These are phyloP conservation scores for Cephus spinipes DNA, from an alignment of 2,888 invertebrate species.

Conservation along the genomic window DNA sequence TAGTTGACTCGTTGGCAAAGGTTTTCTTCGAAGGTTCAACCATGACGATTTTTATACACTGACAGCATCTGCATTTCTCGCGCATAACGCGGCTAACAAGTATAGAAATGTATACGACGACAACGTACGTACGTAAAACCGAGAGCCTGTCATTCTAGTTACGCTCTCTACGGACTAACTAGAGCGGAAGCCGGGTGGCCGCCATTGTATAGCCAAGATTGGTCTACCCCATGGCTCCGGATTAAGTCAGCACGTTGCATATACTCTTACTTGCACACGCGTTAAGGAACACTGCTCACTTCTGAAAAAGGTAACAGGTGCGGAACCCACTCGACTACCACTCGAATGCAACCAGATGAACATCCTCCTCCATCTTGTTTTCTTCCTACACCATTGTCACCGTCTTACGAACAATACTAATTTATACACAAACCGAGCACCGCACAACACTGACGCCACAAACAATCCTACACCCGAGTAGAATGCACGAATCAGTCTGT, in stretches of 20 bases:
- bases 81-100: slow-evolving; percentile 26
- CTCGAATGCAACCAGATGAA: background rate
- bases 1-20: background rate
- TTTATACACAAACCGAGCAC: slow-evolving; percentile 35
- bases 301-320: slow-evolving; percentile 55
- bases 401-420: slow-evolving; percentile 42
- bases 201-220: slow-evolving; percentile 46
- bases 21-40: background rate
- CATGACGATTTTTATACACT: background rate
- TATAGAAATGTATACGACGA: slow-evolving; percentile 8
- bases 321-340: slow-evolving; percentile 24
- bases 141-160: slow-evolving; percentile 47
- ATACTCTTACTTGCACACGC: slow-evolving; percentile 10
- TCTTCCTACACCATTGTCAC: background rate
- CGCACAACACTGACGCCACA: slow-evolving; percentile 27
- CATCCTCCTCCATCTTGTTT: background rate
- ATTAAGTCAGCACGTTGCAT: slow-evolving; percentile 42
- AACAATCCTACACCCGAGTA: slow-evolving; percentile 34
- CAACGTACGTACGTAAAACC: background rate
- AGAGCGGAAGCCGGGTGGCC: slow-evolving; percentile 56
- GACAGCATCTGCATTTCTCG: slow-evolving; percentile 1
- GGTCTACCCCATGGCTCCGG: slow-evolving; percentile 37
- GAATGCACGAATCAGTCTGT: slow-evolving; percentile 19
- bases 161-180: slow-evolving; percentile 50
- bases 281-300: slow-evolving; percentile 19